Conservation (phyloP, 1,140 invertebrate species). For the Ctenoplectra terminalis region DNA sequence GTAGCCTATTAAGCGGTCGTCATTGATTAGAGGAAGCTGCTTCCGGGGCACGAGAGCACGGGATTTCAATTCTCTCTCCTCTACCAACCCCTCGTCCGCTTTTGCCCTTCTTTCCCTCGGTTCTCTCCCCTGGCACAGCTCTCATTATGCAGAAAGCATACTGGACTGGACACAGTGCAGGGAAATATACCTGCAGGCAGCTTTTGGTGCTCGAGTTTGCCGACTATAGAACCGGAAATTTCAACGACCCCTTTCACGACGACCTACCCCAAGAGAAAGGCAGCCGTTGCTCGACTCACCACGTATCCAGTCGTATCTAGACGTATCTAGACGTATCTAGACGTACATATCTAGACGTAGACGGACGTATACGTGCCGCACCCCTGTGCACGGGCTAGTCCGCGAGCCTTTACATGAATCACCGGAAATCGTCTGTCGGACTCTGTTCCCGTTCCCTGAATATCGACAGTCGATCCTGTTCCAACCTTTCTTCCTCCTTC, state of each 20-base stretch:
- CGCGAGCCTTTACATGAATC: conserved; percentile 24
- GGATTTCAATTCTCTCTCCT: conserved; percentile 24
- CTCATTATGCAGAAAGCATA: conserved; percentile 51
- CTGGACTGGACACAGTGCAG: conserved; percentile 42
- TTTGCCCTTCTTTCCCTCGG: neutral
- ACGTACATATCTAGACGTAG: conserved; percentile 7
- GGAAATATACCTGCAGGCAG: conserved; percentile 40
- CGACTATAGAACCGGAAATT: conserved; percentile 53
- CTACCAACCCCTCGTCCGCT: neutral
- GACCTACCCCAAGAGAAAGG: conserved; percentile 54
- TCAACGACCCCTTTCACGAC: conserved; percentile 52
- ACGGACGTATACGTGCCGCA: conserved; percentile 1
- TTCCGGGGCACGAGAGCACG: neutral
- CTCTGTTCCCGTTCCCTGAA: neutral
- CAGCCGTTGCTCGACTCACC: conserved; percentile 43
- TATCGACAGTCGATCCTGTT: conserved; percentile 21
- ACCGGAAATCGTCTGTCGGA: conserved; percentile 35
- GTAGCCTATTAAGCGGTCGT: conserved; percentile 31
- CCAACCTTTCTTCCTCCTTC: neutral
- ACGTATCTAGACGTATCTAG: too few relatives aligned
- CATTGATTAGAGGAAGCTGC: conserved; percentile 31
- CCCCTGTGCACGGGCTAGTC: neutral
- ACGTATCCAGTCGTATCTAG: conserved; percentile 3
- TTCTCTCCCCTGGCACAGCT: neutral
- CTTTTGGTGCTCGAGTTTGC: conserved; percentile 46